phyloP scores from a whole-genome alignment of 64 coral and sea anemone genomes.

The Catalaphyllia jardinei region DNA sequence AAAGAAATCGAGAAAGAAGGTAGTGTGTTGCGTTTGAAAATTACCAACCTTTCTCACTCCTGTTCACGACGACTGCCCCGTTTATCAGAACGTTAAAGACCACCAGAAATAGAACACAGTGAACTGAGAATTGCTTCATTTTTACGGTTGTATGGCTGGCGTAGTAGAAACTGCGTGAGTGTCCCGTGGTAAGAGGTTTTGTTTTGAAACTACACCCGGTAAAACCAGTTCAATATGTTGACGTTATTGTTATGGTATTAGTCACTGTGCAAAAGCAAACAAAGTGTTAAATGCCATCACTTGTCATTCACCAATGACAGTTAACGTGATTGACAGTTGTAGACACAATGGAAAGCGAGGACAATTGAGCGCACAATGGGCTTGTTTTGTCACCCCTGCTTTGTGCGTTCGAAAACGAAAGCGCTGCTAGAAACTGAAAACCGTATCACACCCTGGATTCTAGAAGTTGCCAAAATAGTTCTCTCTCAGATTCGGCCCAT shows the following conservation, averaged over 20 bases:
- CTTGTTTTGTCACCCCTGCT: background rate
- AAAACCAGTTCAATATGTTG: constrained; percentile 31
- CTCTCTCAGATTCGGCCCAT: background rate
- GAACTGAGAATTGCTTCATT: constrained; percentile 9
- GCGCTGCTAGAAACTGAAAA: background rate
- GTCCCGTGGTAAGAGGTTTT: constrained; percentile 37
- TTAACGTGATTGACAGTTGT: constrained; percentile 3
- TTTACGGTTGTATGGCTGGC: background rate
- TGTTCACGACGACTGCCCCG: background rate
- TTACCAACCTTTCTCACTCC: constrained; percentile 20
- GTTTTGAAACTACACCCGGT: constrained; percentile 47
- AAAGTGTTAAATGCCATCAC: constrained; percentile 20
- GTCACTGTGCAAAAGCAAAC: constrained; percentile 9
- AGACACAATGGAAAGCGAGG: background rate
- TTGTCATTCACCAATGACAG: constrained; percentile 14
- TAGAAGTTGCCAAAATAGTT: background rate
- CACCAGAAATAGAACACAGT: background rate
- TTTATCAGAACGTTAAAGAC: background rate
- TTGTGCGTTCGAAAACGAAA: background rate
- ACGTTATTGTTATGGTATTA: constrained; percentile 30
- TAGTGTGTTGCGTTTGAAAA: background rate
- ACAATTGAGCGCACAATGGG: background rate
- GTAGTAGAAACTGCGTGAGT: constrained; percentile 20
- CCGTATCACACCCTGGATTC: background rate
- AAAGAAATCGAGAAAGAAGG: background rate